phyloP scores from a whole-genome alignment of 2,113 vertebrate species.

The Sisor rabdophorus region DNA sequence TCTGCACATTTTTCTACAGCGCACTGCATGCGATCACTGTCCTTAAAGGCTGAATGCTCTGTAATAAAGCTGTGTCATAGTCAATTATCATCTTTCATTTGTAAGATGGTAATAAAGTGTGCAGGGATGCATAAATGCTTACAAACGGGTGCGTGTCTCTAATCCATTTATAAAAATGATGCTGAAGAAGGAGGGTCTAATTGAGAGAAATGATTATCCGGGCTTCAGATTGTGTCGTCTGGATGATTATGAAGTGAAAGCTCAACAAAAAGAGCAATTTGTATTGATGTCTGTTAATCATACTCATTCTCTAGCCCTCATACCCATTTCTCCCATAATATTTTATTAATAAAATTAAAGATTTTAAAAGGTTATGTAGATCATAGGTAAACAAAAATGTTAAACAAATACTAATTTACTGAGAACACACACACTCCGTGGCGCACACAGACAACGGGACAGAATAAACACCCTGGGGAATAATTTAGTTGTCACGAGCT shows the following conservation, averaged over 20 bases:
- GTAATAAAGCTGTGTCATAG: background rate
- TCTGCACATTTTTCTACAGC: background rate
- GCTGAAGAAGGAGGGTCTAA: background rate
- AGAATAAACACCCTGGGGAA: constrained; percentile 1
- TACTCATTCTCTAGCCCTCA: background rate
- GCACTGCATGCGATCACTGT: background rate
- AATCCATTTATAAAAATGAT: background rate
- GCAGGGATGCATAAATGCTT: no score
- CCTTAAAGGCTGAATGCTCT: background rate
- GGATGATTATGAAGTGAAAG: constrained; percentile 15
- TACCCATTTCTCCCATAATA: no score
- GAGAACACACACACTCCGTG: background rate
- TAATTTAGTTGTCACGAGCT: constrained; percentile 2
- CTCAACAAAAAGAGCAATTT: background rate
- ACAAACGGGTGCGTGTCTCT: background rate
- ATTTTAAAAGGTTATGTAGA: no score
- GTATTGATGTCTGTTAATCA: constrained; percentile 34
- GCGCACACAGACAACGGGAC: background rate
- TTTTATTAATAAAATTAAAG: no score
- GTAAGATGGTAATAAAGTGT: background rate
- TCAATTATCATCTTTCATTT: constrained; percentile 23
- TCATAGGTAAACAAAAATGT: no score
- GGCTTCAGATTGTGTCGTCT: constrained; percentile 2
- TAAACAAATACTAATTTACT: no score
- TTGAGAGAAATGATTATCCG: constrained; percentile 9